Evolutionary conservation across 2,888 invertebrate species (phyloP).

Genomic region (Lepidochitona cinerea): DNA sequence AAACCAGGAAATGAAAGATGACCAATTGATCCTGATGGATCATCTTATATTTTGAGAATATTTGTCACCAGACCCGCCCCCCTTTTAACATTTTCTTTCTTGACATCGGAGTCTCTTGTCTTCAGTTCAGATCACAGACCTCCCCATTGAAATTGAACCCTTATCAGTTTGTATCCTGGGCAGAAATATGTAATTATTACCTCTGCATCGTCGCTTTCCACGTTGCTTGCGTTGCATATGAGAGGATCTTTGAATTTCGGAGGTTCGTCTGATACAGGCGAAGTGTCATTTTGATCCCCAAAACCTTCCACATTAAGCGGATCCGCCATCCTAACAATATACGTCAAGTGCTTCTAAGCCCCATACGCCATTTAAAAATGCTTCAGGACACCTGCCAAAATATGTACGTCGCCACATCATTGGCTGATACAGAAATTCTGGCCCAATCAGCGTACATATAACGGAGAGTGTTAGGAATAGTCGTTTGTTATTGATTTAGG

Average conservation of each 20-base stretch:
- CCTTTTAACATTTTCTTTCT: neutral
- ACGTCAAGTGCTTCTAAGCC: neutral
- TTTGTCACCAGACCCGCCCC: neutral
- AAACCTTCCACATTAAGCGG: neutral
- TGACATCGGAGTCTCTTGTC: neutral
- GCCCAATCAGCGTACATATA: too few species aligned
- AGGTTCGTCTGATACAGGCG: neutral
- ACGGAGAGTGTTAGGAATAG: neutral
- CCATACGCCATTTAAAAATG: neutral
- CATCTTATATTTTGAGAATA: too few species aligned
- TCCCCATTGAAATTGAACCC: too few species aligned
- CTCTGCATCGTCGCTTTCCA: conserved; percentile 59
- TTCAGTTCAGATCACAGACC: neutral
- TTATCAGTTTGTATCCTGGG: neutral
- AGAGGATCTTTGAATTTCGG: conserved; percentile 59
- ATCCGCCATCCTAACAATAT: neutral
- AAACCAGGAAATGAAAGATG: too few species aligned
- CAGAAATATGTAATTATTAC: conserved; percentile 19
- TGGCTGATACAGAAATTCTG: too few species aligned
- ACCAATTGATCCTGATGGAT: too few species aligned
- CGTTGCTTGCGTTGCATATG: conserved; percentile 54
- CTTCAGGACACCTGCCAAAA: neutral
- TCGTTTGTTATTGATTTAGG: neutral
- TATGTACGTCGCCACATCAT: neutral
- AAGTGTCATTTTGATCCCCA: neutral